Base-by-base conservation (phyloP, 2,888 invertebrate genomes). In the Helobdella robusta region DNA sequence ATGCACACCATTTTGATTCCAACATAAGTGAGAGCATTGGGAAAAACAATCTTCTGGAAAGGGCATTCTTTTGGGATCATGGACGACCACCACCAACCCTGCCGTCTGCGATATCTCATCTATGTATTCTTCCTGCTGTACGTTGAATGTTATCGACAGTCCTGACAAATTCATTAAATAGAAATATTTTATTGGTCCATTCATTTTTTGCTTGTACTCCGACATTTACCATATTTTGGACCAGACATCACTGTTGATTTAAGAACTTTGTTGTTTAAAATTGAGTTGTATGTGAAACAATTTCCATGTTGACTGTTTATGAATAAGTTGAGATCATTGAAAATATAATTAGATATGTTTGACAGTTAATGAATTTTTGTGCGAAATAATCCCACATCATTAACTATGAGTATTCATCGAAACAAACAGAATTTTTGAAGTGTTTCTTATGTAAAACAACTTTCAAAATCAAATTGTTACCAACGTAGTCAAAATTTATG, bases 81-180 rank as follows among this genome's bases (percentile, higher is more conserved):
- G 69, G 23, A 70, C 48, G 30, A 70, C 70, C 20, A 70, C 36
- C 30, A 69, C 66, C 25, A 67, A n/a, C 6, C 70, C 69, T 4
- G 69, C 70, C 0, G 68, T 65, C 44, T 70, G 65, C 36, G 65
- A 66, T 18, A 67, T 56, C 36, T 64, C 62, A 15, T 59, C 54
- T 23, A 68, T 46, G 32, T 69, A 70, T 18, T 69, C 66, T 28
- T 69, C 58, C 61, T 70, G 70, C 56, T 64, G 48, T 23, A 70
- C 56, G 66, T 70, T 68, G 11, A 70, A 28, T 25, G 64, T 63
- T 60, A 70, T 18, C 25, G 58, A 64, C 35, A 70, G 48, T 18
- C 69, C 70, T 60, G 32, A 18, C 8, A 40, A 11, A 40, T 18
- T 15, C 8, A 40, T 15, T 8, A 40, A 40, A 40, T 18, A 40